Conservation (phyloP, 2,888 invertebrate species). For the Horisme vitalbata region DNA sequence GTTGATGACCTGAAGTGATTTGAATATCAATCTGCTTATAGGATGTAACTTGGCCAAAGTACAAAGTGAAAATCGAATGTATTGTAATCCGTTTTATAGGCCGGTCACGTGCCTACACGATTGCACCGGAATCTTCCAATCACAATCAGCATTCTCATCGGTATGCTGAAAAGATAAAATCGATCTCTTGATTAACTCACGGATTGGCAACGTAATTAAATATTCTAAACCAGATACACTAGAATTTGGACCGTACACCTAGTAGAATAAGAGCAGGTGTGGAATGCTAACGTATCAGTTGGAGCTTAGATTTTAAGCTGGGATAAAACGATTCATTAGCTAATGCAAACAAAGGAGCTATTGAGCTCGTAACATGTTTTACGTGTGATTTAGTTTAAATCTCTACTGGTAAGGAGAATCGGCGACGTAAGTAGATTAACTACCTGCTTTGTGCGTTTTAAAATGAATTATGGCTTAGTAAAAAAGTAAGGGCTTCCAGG, state of each 20-base stretch:
- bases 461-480: too few relatives aligned
- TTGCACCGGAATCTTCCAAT: too few relatives aligned
- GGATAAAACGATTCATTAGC: conserved; percentile 12
- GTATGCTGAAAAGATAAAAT: conserved; percentile 5
- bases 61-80: too few relatives aligned
- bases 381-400: conserved; percentile 5
- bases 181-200: conserved; percentile 7
- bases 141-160: neutral
- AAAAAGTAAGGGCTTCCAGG: too few relatives aligned
- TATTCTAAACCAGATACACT: neutral
- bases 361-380: conserved; percentile 4
- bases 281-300: neutral
- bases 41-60: too few relatives aligned
- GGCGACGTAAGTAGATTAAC: too few relatives aligned
- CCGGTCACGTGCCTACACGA: too few relatives aligned
- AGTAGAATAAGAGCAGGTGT: neutral
- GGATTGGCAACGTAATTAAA: conserved; percentile 6
- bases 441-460: too few relatives aligned
- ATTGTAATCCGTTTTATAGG: too few relatives aligned
- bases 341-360: conserved; percentile 17
- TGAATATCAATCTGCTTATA: too few relatives aligned
- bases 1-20: too few relatives aligned
- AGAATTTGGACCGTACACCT: conserved; percentile 1
- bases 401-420: neutral
- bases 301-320: conserved; percentile 9